Percentiles rank a stretch among this genome's conserved stretches.
phyloP scores from a whole-genome alignment of 2,888 invertebrate genomes.

The Tribolium freemani region DNA sequence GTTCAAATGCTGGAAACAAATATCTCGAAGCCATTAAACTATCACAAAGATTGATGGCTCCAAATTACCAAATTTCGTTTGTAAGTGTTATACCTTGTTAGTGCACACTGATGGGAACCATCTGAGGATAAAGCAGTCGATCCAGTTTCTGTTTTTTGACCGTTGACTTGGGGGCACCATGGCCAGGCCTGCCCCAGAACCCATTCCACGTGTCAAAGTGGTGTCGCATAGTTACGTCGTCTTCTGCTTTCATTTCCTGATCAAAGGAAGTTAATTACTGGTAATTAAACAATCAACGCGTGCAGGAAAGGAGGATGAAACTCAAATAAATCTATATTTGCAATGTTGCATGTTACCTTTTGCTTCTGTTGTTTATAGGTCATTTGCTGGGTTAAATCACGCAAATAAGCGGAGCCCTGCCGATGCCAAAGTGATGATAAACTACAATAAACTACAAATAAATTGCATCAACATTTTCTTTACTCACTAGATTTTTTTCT shows the following conservation, averaged over 20 bases:
- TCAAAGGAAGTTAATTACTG: constrained; percentile 31
- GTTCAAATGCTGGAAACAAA: no score
- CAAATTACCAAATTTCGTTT: background rate
- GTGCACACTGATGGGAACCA: constrained; percentile 58
- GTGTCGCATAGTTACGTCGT: constrained; percentile 76
- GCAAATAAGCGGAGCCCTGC: constrained; percentile 68
- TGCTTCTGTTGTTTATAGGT: constrained; percentile 67
- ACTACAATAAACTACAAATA: constrained; percentile 1
- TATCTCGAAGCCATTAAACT: background rate
- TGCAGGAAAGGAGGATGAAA: constrained; percentile 6
- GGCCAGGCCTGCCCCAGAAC: constrained; percentile 86
- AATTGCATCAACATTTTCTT: no score
- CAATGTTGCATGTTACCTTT: constrained; percentile 58
- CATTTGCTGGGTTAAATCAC: constrained; percentile 72
- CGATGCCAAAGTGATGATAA: constrained; percentile 57
- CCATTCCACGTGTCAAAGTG: constrained; percentile 85
- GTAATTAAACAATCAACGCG: constrained; percentile 32
- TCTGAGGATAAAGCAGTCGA: constrained; percentile 62
- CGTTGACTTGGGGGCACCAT: constrained; percentile 69
- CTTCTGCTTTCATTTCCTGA: constrained; percentile 74
- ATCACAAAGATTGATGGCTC: background rate
- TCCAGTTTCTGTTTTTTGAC: constrained; percentile 62
- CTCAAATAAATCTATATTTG: background rate
- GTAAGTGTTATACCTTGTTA: constrained; percentile 30
- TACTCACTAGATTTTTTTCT: constrained; percentile 59